Evolutionary conservation across 2,113 vertebrate species (phyloP).

Genomic region (Bujurquina vittata): DNA sequence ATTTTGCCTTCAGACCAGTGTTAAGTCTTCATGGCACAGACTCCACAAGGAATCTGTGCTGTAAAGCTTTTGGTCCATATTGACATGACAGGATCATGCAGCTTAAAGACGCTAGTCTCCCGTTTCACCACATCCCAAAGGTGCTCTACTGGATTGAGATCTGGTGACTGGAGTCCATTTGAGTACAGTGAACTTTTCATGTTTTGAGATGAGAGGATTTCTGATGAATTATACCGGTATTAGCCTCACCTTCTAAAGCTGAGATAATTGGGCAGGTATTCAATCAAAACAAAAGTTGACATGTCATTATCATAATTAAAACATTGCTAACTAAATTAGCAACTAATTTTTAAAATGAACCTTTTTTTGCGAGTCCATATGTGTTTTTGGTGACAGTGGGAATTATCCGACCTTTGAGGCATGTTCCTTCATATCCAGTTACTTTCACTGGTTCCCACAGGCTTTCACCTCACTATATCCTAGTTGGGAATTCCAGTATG

Average conservation of each 20-base stretch:
- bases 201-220: neutral
- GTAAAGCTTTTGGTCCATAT: neutral
- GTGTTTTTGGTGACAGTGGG: slow-evolving; percentile 14
- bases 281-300: neutral
- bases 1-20: neutral
- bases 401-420: slow-evolving; percentile 33
- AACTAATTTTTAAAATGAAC: neutral
- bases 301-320: neutral
- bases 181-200: neutral
- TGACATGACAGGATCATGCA: neutral
- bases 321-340: neutral
- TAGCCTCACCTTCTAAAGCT: neutral
- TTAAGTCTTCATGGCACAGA: neutral
- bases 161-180: neutral
- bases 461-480: slow-evolving; percentile 28
- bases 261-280: neutral
- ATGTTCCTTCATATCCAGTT: slow-evolving; percentile 48
- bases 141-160: neutral
- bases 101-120: neutral
- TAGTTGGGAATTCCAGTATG: slow-evolving; percentile 54
- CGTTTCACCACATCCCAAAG: neutral
- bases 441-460: slow-evolving; percentile 52
- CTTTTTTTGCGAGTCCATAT: neutral
- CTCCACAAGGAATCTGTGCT: too few relatives aligned
- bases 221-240: neutral